These are phyloP conservation scores for Melopsittacus undulatus DNA, from an alignment of 2,797 vertebrate genomes.

Conservation along the genomic window DNA sequence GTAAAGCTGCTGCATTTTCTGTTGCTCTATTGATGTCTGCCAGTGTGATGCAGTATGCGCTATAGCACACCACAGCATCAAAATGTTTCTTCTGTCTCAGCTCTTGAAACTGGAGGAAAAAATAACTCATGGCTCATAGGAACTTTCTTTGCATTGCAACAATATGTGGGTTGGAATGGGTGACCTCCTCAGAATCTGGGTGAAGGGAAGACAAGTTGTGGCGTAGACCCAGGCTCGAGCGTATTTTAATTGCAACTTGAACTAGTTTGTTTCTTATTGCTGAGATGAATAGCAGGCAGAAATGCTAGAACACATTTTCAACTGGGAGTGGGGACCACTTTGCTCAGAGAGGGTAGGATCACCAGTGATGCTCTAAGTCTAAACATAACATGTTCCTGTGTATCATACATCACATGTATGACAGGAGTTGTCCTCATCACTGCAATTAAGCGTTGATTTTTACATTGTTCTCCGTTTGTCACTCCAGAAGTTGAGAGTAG, in stretches of 20 bases:
- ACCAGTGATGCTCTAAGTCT: neutral
- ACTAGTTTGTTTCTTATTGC: neutral
- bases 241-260: neutral
- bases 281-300: neutral
- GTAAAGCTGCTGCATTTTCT: neutral
- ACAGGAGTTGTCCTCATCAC: neutral
- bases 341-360: neutral
- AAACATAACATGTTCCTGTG: neutral
- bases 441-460: neutral
- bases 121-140: neutral
- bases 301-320: neutral
- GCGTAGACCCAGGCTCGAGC: neutral
- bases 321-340: neutral
- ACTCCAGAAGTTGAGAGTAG: neutral
- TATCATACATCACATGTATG: fast-evolving
- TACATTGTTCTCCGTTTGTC: neutral
- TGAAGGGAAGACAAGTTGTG: neutral
- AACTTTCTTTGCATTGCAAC: neutral
- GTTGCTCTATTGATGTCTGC: neutral
- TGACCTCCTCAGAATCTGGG: neutral
- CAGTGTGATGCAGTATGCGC: neutral
- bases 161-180: neutral
- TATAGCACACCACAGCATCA: neutral
- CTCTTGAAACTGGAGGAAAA: neutral
- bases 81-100: neutral